phyloP scores from a whole-genome alignment of 1,140 invertebrate species.

The Psix sp. region DNA sequence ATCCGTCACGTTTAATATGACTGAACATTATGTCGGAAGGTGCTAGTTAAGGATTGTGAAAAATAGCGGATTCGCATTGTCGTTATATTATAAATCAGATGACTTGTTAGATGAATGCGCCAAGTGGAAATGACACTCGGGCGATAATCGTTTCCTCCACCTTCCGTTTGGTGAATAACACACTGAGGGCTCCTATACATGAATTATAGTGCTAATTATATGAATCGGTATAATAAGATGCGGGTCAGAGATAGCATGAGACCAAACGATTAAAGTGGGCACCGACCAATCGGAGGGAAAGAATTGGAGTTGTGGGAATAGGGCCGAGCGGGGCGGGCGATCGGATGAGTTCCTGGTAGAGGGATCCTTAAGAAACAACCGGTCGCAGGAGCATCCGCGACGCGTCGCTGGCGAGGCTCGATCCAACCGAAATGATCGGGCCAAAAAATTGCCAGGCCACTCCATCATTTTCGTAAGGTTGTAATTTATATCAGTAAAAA shows the following conservation, averaged over 20 bases:
- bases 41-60: not conserved
- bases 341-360: conserved; percentile 60
- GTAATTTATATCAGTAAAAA: conserved; percentile 71
- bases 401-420: conserved; percentile 35
- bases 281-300: conserved; percentile 14
- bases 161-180: conserved; percentile 39
- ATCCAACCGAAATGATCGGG: conserved; percentile 66
- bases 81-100: conserved; percentile 36
- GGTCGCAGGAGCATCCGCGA: conserved; percentile 39
- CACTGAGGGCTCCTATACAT: conserved; percentile 61
- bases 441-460: conserved; percentile 54
- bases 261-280: conserved; percentile 1
- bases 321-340: conserved; percentile 34
- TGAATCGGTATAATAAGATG: conserved; percentile 74
- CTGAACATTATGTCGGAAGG: too few relatives aligned
- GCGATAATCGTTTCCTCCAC: conserved; percentile 41
- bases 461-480: conserved; percentile 63
- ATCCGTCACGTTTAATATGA: too few relatives aligned
- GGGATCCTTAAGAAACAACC: conserved; percentile 38
- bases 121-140: conserved; percentile 56
- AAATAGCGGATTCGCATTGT: not conserved
- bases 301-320: conserved; percentile 52
- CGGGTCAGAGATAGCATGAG: conserved; percentile 63
- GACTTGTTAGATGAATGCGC: conserved; percentile 53
- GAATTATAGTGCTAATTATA: conserved; percentile 75